These are phyloP conservation scores for Sisyra nigra DNA, from an alignment of 2,888 invertebrate genomes.

Conservation along the genomic window DNA sequence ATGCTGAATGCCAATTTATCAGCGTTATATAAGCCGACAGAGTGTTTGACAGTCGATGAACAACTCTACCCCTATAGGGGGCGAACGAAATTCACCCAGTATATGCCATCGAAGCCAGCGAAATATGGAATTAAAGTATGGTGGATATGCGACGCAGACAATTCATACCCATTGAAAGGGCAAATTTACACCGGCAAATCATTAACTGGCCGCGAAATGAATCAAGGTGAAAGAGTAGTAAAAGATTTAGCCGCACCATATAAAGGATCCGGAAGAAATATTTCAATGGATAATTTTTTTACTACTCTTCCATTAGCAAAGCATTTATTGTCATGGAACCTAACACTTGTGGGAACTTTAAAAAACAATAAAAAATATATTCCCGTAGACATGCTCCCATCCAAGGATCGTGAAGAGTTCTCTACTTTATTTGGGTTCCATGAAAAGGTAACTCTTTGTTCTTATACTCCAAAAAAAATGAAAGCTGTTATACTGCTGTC, in stretches of 20 bases:
- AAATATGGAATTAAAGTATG: no score
- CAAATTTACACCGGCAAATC: no score
- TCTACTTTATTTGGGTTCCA: slow-evolving; percentile 13
- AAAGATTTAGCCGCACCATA: slow-evolving; percentile 16
- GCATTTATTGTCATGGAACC: not conserved
- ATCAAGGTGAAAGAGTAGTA: slow-evolving; percentile 17
- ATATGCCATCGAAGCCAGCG: no score
- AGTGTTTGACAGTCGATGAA: no score
- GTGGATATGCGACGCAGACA: no score
- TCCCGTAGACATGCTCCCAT: slow-evolving; percentile 12
- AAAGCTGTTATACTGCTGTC: slow-evolving; percentile 15
- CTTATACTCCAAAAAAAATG: slow-evolving; percentile 15
- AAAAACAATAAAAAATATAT: slow-evolving; percentile 7
- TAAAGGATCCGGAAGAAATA: no score
- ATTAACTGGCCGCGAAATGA: slow-evolving; percentile 16
- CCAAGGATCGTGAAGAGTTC: slow-evolving; percentile 9
- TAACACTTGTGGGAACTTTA: not conserved
- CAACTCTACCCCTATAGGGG: no score
- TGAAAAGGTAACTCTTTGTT: slow-evolving; percentile 14
- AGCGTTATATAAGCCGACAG: no score
- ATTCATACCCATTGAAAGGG: no score
- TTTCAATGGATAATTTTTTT: slow-evolving; percentile 16
- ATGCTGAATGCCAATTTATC: slow-evolving; percentile 15
- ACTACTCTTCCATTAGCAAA: slow-evolving; percentile 12
- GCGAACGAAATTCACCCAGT: no score